phyloP scores from a whole-genome alignment of 2,888 invertebrate genomes.

The Xestia rhomboidea region DNA sequence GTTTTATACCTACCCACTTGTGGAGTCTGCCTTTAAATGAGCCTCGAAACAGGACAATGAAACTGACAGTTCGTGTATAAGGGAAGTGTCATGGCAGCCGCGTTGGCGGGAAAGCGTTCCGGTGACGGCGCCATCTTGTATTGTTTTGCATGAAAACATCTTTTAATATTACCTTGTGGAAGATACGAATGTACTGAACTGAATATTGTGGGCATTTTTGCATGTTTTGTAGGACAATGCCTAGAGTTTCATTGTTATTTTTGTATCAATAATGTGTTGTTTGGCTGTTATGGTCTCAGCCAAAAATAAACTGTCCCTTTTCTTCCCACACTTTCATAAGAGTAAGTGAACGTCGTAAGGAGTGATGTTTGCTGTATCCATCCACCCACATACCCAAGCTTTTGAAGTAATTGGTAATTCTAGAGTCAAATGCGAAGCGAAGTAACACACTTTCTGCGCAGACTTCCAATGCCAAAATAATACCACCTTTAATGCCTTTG shows the following conservation, averaged over 20 bases:
- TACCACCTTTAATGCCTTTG: neutral
- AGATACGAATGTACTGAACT: conserved; percentile 31
- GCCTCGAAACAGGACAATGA: conserved; percentile 62
- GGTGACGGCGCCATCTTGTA: conserved; percentile 60
- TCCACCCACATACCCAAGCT: conserved; percentile 7
- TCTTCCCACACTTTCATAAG: conserved; percentile 26
- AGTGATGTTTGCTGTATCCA: conserved; percentile 11
- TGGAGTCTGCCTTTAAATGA: conserved; percentile 63
- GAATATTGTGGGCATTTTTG: conserved; percentile 19
- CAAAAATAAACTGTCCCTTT: conserved; percentile 35
- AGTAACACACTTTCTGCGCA: neutral
- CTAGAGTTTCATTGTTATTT: conserved; percentile 36
- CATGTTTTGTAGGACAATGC: conserved; percentile 28
- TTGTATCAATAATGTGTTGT: conserved; percentile 18
- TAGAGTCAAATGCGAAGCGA: neutral
- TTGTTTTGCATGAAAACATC: conserved; percentile 58
- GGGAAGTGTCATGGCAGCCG: conserved; percentile 70
- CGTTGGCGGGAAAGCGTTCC: conserved; percentile 69
- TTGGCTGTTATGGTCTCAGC: neutral
- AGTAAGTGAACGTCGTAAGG: conserved; percentile 9
- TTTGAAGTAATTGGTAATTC: conserved; percentile 7
- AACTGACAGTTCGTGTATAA: conserved; percentile 65
- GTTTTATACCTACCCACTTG: conserved; percentile 62
- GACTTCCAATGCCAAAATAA: neutral
- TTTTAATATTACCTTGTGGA: conserved; percentile 45